Evolutionary conservation across 1,140 invertebrate species (phyloP).

Genomic region (Drosophila cardini): DNA sequence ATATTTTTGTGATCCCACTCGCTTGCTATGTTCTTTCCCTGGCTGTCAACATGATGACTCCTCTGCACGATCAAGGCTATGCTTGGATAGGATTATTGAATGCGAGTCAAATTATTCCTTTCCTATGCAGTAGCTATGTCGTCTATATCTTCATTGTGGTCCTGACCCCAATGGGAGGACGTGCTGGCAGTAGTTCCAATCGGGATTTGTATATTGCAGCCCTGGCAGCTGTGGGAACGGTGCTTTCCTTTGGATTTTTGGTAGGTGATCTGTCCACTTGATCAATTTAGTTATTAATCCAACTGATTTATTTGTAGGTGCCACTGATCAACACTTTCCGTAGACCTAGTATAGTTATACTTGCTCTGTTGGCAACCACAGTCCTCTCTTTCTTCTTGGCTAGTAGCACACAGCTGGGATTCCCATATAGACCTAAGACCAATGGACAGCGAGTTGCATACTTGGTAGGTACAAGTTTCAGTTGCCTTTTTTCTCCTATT

Average conservation of each 20-base stretch:
- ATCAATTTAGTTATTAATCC: not conserved
- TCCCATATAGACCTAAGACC: slow-evolving; percentile 89
- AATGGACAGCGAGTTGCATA: slow-evolving; percentile 89
- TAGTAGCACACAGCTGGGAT: slow-evolving; percentile 88
- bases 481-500: not conserved
- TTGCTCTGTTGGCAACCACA: slow-evolving; percentile 85
- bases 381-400: slow-evolving; percentile 86
- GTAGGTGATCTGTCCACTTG: slow-evolving; percentile 28
- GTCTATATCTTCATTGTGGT: slow-evolving; percentile 88
- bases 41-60: slow-evolving; percentile 60
- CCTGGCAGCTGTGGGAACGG: slow-evolving; percentile 84
- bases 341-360: slow-evolving; percentile 51
- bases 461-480: slow-evolving; percentile 79
- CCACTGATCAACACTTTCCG: slow-evolving; percentile 63
- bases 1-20: slow-evolving; percentile 64
- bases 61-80: slow-evolving; percentile 83
- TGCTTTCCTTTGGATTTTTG: slow-evolving; percentile 68
- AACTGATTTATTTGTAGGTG: slow-evolving; percentile 1
- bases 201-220: slow-evolving; percentile 86
- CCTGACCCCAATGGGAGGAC: slow-evolving; percentile 88
- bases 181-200: slow-evolving; percentile 87
- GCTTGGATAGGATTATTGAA: slow-evolving; percentile 87
- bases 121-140: slow-evolving; percentile 87
- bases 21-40: slow-evolving; percentile 57
- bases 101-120: slow-evolving; percentile 70